phyloP scores from a whole-genome alignment of 2,888 invertebrate species.

The Brenthis ino region DNA sequence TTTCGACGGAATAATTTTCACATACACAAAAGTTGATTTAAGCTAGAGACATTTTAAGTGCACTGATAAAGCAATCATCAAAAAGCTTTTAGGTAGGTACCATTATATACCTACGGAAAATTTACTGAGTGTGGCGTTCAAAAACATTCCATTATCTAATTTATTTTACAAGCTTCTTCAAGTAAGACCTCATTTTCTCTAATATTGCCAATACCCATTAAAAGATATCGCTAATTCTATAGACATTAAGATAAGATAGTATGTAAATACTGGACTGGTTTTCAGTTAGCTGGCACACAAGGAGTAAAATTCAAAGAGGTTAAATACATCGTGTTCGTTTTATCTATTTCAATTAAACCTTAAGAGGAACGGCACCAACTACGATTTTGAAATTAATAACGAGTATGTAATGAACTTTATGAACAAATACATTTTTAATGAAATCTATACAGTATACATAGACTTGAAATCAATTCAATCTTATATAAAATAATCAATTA shows the following conservation, averaged over 20 bases:
- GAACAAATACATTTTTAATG: background rate
- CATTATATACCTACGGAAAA: too few species aligned
- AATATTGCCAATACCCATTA: constrained; percentile 32
- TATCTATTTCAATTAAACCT: constrained; percentile 23
- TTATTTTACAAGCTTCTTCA: constrained; percentile 1
- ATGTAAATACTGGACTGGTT: constrained; percentile 36
- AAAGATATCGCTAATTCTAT: constrained; percentile 34
- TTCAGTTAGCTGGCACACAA: constrained; percentile 27
- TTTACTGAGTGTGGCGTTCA: background rate
- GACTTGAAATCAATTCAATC: too few species aligned
- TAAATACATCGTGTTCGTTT: constrained; percentile 29
- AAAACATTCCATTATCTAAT: background rate
- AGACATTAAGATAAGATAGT: constrained; percentile 34
- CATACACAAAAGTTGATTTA: too few species aligned
- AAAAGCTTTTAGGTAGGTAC: too few species aligned
- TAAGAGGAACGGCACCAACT: background rate
- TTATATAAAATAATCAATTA: too few species aligned
- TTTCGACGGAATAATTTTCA: too few species aligned
- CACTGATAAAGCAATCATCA: too few species aligned
- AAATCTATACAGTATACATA: background rate
- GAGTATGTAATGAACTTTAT: background rate
- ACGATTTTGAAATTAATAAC: background rate
- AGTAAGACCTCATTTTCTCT: constrained; percentile 17
- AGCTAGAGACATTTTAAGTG: too few species aligned
- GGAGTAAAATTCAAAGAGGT: constrained; percentile 30